A percentile compares a stretch with the other conserved stretches of the same genome.
These are phyloP conservation scores for Acropora yongei DNA, from an alignment of 64 coral and sea anemone genomes.

Conservation along the genomic window DNA sequence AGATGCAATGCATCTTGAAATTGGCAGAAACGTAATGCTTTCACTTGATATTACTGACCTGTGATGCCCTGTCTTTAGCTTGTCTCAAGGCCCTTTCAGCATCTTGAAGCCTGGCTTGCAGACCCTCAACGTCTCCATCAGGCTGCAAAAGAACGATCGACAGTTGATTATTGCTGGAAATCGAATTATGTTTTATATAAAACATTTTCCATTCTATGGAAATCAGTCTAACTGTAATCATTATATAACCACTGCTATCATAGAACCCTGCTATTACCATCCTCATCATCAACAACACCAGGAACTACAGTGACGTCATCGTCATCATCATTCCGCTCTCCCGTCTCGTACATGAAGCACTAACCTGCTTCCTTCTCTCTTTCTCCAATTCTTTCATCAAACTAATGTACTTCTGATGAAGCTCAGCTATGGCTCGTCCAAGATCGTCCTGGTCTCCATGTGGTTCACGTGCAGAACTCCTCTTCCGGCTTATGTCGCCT, in stretches of 20 bases:
- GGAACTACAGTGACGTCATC: too few relatives aligned
- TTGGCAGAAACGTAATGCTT: background rate
- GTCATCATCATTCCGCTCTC: background rate
- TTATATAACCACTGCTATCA: too few relatives aligned
- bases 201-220: too few relatives aligned
- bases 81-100: slow-evolving; percentile 71
- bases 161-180: background rate
- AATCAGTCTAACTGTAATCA: too few relatives aligned
- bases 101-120: slow-evolving; percentile 69
- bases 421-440: slow-evolving; percentile 60
- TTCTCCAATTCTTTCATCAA: slow-evolving; percentile 64
- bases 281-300: background rate
- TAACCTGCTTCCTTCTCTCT: slow-evolving; percentile 64
- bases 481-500: slow-evolving; percentile 67
- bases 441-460: slow-evolving; percentile 68
- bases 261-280: too few relatives aligned
- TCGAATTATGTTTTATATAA: too few relatives aligned
- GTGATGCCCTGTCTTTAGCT: slow-evolving; percentile 52
- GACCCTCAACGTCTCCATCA: slow-evolving; percentile 60
- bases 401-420: slow-evolving; percentile 80
- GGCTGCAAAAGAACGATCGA: slow-evolving; percentile 28
- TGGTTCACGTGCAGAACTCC: slow-evolving; percentile 45
- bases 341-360: background rate
- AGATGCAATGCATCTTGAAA: too few relatives aligned
- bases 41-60: slow-evolving; percentile 41